Base-by-base conservation (phyloP, 2,113 vertebrate species). In the Petroica traversi region DNA sequence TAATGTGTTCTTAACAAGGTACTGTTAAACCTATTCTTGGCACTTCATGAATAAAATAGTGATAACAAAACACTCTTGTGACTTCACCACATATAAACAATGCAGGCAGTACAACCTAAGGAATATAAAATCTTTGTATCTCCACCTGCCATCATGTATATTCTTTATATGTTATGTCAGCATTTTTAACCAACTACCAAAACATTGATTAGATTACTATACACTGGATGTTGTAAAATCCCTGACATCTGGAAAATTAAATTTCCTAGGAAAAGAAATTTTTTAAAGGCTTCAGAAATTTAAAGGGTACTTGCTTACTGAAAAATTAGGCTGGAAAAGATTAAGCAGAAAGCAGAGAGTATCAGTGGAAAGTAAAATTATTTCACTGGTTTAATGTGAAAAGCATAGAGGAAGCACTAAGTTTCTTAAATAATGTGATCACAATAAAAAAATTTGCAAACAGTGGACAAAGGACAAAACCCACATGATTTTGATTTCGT, bases 401-500 rank as follows among this genome's bases (percentile, higher is more conserved):
- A 96, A 93, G n/a, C 73, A 90, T 9, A 84, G 59, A 78, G 63
- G 92, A 88, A 86, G 22, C 7, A 58, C 15, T 62, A 5, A 3
- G 34, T 75, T 94, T 89, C 43, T 62, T 57, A 40, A 94, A 84
- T 88, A 80, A 73, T 59, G 12, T 52, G 31, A 88, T 61, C 36
- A 23, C 36, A 57, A 40, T 34, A 38, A 45, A 45, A 45, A 84
- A 61, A 49, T 2, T 43, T 80, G 71, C 38, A 48, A 80, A 84
- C 7, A 43, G 36, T 77, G 67, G 12, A 40, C 40, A 91, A 86
- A 89, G 31, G 43, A 78, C 11, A 89, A 86, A 76, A 67, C 13
- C 63, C 89, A 89, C 33, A 81, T 59, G 72, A 95, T 84, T 89
- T 91, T 91, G 58, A 84, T 93, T 94, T 91, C 86, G 23, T 74